Base-by-base conservation (phyloP, 1,140 invertebrate genomes). In the Eubasilissa regina region DNA sequence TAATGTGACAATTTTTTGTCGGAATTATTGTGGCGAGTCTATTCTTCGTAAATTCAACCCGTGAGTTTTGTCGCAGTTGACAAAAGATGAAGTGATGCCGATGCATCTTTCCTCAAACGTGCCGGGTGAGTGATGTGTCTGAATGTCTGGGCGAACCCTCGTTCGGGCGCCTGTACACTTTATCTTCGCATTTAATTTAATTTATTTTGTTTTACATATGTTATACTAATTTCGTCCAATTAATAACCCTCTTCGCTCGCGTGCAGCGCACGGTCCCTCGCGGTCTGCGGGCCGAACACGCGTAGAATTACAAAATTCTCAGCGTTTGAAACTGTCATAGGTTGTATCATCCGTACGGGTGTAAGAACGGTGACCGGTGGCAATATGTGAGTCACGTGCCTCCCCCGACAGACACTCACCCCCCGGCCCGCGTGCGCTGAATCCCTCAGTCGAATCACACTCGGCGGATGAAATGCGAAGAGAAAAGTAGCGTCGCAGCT, bases 381-480 rank as follows among this genome's bases (percentile, higher is more conserved):
- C 4, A n/a, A 21, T 70, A 70, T 70, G 66, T 25, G n/a, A 25
- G 45, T 44, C 66, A 70, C 66, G 66, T 48, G 13, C 66, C 45
- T 7, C 1, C 10, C 45, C 44, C 9, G n/a, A 10, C 64, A 13
- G 10, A 13, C 4, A 1, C n/a, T 43, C 43, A 10, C 19, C 19
- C 25, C 11, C 25, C 62, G 12, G 62, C 8, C 43, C 47, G 44
- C 43, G 62, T 66, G 62, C 62, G 62, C 62, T 66, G 62, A 66
- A 66, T 66, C 62, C n/a, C 62, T 66, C 62, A 45, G 62, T 15
- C 55, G 15, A n/a, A 17, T 15, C 53, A 55, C 53, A 15, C 53
- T 8, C 53, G 53, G 53, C 4, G 19, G n/a, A 17, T 55, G 55
- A 15, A 58, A 21, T 9, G 55, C 15, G 15, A 15, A 15, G 17